A percentile compares a stretch with the other conserved stretches of the same genome.
Conservation (phyloP, 2,888 invertebrate species). For the Odontomyia ornata region DNA sequence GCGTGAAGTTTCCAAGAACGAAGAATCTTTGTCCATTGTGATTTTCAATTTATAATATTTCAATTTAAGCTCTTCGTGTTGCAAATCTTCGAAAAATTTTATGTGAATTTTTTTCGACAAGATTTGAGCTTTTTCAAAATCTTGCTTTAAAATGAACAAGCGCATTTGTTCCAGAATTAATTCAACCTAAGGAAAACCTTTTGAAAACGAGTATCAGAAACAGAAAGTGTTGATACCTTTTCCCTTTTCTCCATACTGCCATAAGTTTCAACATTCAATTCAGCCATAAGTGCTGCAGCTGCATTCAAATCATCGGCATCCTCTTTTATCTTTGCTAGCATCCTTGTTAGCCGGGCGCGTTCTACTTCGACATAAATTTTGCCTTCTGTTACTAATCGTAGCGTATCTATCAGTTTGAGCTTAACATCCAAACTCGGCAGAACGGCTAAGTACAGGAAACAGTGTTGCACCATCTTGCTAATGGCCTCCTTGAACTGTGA, state of each 20-base stretch:
- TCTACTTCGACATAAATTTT: constrained; percentile 98
- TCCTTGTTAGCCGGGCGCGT: constrained; percentile 88
- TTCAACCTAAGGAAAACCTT: constrained; percentile 68
- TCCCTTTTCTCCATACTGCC: constrained; percentile 95
- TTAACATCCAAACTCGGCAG: constrained; percentile 84
- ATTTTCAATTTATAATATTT: constrained; percentile 76
- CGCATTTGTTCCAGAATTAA: constrained; percentile 96
- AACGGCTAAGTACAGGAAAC: constrained; percentile 84
- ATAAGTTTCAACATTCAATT: constrained; percentile 87
- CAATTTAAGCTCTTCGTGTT: constrained; percentile 64
- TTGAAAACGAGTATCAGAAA: neutral
- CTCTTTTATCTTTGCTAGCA: constrained; percentile 79
- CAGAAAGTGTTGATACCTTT: constrained; percentile 65
- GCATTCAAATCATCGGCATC: constrained; percentile 81
- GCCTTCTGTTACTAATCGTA: constrained; percentile 90
- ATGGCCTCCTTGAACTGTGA: constrained; percentile 93
- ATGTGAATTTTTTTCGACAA: constrained; percentile 95
- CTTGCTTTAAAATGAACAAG: constrained; percentile 87
- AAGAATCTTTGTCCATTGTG: constrained; percentile 86
- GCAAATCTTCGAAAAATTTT: constrained; percentile 85
- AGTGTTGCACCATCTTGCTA: constrained; percentile 91
- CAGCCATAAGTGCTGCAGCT: constrained; percentile 89
- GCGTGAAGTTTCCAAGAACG: constrained; percentile 88
- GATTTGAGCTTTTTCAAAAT: constrained; percentile 92
- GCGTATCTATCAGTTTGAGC: constrained; percentile 89